phyloP scores from a whole-genome alignment of 2,888 invertebrate genomes.

The Meganola albula region DNA sequence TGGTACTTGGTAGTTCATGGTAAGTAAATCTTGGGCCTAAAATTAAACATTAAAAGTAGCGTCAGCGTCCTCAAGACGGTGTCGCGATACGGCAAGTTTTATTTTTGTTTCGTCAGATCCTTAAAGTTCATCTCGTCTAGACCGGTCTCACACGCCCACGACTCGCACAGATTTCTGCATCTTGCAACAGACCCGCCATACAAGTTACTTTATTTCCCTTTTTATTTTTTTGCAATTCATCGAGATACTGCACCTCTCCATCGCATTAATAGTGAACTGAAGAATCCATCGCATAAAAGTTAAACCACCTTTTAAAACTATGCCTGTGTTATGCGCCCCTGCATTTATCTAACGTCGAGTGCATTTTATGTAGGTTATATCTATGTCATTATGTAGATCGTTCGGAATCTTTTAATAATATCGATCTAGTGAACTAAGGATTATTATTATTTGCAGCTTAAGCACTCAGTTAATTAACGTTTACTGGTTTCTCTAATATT shows the following conservation, averaged over 20 bases:
- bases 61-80: constrained; percentile 47
- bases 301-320: constrained; percentile 34
- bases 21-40: constrained; percentile 31
- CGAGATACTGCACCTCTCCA: constrained; percentile 56
- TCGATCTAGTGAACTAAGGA: too few relatives aligned
- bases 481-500: too few relatives aligned
- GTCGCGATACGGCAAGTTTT: constrained; percentile 60
- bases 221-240: constrained; percentile 68
- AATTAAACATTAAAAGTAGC: constrained; percentile 51
- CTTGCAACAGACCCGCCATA: constrained; percentile 70
- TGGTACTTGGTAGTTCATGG: too few relatives aligned
- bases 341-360: constrained; percentile 5
- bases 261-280: constrained; percentile 58
- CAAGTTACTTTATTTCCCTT: constrained; percentile 70
- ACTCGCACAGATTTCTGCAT: constrained; percentile 75
- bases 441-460: too few relatives aligned
- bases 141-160: constrained; percentile 71
- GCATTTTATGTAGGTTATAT: too few relatives aligned
- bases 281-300: constrained; percentile 38
- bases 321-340: constrained; percentile 14
- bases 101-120: constrained; percentile 67
- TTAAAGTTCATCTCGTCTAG: constrained; percentile 75
- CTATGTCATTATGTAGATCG: too few relatives aligned
- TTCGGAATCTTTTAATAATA: too few relatives aligned
- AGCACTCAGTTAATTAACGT: too few relatives aligned